Percentiles rank a stretch among this genome's conserved stretches.
phyloP scores from a whole-genome alignment of 2,113 vertebrate genomes.

The Epinephelus fuscoguttatus region DNA sequence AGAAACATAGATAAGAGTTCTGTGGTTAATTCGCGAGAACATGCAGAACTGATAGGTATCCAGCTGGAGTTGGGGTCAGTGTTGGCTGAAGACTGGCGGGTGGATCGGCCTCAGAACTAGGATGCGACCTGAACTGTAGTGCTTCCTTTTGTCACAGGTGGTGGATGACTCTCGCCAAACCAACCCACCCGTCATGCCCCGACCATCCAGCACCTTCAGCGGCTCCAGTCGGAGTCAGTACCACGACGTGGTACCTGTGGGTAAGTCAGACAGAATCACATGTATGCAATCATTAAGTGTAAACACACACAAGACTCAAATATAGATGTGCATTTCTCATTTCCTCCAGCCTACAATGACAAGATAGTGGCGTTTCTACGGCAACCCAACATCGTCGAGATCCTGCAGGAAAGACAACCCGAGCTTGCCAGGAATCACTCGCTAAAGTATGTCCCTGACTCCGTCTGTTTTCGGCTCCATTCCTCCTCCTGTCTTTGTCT shows the following conservation, averaged over 20 bases:
- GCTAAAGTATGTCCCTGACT: conserved; percentile 88
- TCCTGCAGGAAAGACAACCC: conserved; percentile 97
- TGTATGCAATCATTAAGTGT: not conserved
- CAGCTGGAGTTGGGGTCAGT: no score
- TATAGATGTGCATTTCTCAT: not conserved
- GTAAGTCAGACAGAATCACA: conserved; percentile 83
- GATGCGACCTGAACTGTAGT: conserved; percentile 70
- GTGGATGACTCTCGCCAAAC: conserved; percentile 94
- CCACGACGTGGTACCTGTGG: conserved; percentile 96
- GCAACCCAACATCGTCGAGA: conserved; percentile 98
- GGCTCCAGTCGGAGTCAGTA: conserved; percentile 94
- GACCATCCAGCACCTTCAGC: conserved; percentile 95
- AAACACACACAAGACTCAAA: not conserved
- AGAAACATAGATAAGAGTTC: not conserved
- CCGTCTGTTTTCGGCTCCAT: not conserved
- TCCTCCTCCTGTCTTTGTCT: not conserved
- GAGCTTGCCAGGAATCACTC: conserved; percentile 96
- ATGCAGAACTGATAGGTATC: not conserved
- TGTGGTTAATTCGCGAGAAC: not conserved
- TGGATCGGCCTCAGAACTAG: conserved; percentile 50
- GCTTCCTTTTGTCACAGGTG: conserved; percentile 85
- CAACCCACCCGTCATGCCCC: conserved; percentile 89
- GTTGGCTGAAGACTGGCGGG: not conserved
- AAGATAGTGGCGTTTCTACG: conserved; percentile 99
- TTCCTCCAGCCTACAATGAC: conserved; percentile 94